Conservation (phyloP, 2,888 invertebrate genomes). For the Empis stercorea region DNA sequence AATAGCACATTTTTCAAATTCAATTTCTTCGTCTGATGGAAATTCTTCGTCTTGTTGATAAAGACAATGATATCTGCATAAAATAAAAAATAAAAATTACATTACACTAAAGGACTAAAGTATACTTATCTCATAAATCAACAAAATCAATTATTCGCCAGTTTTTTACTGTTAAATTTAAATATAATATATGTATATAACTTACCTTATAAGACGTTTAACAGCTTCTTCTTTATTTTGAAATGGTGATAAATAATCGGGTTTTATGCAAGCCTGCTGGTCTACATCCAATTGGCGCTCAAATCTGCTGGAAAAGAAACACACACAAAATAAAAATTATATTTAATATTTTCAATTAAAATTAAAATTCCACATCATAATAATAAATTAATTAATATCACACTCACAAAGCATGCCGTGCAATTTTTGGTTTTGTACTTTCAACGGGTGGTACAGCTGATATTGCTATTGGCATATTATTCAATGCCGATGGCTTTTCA, state of each 20-base stretch:
- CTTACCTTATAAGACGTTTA: constrained; percentile 49
- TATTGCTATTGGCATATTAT: constrained; percentile 10
- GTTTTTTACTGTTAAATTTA: too few species aligned
- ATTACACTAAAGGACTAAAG: too few species aligned
- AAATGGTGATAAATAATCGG: constrained; percentile 62
- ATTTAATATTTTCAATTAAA: constrained; percentile 1
- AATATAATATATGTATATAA: not conserved
- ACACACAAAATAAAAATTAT: too few species aligned
- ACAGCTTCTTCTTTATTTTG: constrained; percentile 59
- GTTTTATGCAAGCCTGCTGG: constrained; percentile 58
- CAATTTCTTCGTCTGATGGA: constrained; percentile 53
- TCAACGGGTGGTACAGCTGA: constrained; percentile 24
- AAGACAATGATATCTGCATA: constrained; percentile 54
- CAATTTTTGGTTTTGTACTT: constrained; percentile 34
- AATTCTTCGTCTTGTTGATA: constrained; percentile 45
- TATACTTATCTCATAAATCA: too few species aligned
- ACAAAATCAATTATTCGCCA: too few species aligned
- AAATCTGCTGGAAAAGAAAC: constrained; percentile 39
- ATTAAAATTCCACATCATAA: not conserved
- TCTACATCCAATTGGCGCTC: constrained; percentile 63
- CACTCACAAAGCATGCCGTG: constrained; percentile 39
- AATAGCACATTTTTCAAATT: constrained; percentile 53
- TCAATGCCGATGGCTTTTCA: not conserved
- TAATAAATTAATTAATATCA: constrained; percentile 24
- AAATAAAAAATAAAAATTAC: not conserved